Evolutionary conservation across 2,113 vertebrate species (phyloP).

Genomic region (Oncorhynchus keta): DNA sequence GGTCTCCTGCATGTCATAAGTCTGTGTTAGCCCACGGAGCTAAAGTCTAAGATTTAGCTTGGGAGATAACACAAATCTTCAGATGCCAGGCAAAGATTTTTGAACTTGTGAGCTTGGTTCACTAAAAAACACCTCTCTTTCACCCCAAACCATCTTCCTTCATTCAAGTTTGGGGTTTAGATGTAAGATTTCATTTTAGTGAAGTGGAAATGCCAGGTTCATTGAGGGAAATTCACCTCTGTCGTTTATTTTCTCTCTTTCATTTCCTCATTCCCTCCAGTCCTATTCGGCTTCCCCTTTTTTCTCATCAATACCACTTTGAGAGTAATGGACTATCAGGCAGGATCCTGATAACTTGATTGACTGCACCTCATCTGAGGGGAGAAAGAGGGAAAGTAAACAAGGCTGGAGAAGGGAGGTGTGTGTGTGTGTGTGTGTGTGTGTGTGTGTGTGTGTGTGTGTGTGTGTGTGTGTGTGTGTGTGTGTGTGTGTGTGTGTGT

Average conservation of each 20-base stretch:
- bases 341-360: not conserved
- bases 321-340: not conserved
- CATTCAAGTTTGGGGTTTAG: too few relatives aligned
- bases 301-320: constrained; percentile 1
- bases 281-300: not conserved
- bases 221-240: too few relatives aligned
- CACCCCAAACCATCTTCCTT: too few relatives aligned
- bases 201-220: too few relatives aligned
- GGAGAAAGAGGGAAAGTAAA: not conserved
- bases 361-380: not conserved
- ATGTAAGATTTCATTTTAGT: too few relatives aligned
- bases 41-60: too few relatives aligned
- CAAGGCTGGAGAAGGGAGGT: not conserved
- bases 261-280: not conserved
- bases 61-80: too few relatives aligned
- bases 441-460: not conserved
- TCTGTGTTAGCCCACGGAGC: too few relatives aligned
- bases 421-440: not conserved
- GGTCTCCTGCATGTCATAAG: too few relatives aligned
- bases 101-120: too few relatives aligned
- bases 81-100: too few relatives aligned
- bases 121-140: too few relatives aligned
- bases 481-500: not conserved
- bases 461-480: not conserved
- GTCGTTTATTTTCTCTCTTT: not conserved